Percentiles rank a stretch among this genome's conserved stretches.
These are phyloP conservation scores for Diceros bicornis DNA, from an alignment of 2,797 vertebrate genomes.

Conservation along the genomic window DNA sequence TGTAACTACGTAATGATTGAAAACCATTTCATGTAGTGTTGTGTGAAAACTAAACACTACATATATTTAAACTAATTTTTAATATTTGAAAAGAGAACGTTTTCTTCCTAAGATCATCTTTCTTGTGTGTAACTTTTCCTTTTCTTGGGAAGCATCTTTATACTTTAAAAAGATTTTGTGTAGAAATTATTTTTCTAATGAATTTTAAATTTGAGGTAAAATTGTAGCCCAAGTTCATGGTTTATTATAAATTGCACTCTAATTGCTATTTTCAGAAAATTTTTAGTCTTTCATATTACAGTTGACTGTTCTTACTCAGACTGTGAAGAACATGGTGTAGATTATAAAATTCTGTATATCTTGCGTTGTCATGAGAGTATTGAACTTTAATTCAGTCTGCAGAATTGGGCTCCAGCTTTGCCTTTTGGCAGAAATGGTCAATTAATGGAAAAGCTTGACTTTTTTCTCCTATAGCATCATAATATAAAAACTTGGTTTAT, in stretches of 20 bases:
- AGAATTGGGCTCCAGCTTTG: constrained; percentile 69
- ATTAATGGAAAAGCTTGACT: constrained; percentile 43
- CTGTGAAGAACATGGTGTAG: background rate
- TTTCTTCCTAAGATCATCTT: constrained; percentile 53
- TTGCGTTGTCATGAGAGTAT: background rate
- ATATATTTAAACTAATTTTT: constrained; percentile 51
- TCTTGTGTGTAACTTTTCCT: constrained; percentile 21
- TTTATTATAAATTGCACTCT: constrained; percentile 65
- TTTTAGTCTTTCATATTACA: constrained; percentile 51
- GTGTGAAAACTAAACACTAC: constrained; percentile 48
- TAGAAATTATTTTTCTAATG: constrained; percentile 5
- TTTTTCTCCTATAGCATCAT: constrained; percentile 10
- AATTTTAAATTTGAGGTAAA: constrained; percentile 43
- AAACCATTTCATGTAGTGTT: constrained; percentile 46
- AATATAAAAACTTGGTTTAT: background rate
- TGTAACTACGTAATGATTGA: constrained; percentile 57
- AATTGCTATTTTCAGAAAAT: constrained; percentile 67
- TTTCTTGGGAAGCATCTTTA: constrained; percentile 60
- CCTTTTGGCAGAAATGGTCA: constrained; percentile 54
- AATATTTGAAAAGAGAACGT: constrained; percentile 60
- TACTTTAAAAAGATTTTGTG: constrained; percentile 60
- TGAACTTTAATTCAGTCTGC: constrained; percentile 64
- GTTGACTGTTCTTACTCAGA: constrained; percentile 39
- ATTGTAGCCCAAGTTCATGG: constrained; percentile 40
- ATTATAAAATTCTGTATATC: background rate